Conservation (phyloP, 1,140 invertebrate genomes). For the Phymastichus coffea region DNA sequence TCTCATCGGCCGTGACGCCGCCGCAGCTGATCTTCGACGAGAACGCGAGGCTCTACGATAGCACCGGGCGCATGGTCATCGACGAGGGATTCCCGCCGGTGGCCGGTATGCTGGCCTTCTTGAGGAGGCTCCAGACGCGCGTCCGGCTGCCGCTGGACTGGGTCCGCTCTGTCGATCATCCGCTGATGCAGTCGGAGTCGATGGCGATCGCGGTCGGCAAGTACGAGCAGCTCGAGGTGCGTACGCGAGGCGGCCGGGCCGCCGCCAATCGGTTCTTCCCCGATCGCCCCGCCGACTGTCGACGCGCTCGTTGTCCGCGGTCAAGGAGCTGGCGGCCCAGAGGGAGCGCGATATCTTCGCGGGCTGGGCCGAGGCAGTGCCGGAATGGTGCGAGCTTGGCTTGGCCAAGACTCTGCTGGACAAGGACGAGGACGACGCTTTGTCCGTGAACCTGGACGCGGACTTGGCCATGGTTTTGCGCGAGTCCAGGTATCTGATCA, state of each 20-base stretch:
- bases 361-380: conserved; percentile 1
- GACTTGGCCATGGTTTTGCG: conserved; percentile 49
- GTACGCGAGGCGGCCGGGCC: too few species aligned
- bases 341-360: conserved; percentile 1
- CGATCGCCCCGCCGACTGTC: too few species aligned
- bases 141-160: conserved; percentile 62
- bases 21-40: conserved; percentile 44
- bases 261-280: too few species aligned
- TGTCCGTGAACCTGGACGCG: conserved; percentile 3
- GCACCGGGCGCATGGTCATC: conserved; percentile 56
- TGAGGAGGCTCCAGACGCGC: conserved; percentile 66
- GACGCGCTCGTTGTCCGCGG: background rate
- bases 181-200: background rate
- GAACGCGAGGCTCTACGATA: conserved; percentile 51
- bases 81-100: conserved; percentile 72
- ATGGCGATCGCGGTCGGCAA: background rate
- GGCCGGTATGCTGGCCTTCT: conserved; percentile 70
- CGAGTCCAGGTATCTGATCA: conserved; percentile 65
- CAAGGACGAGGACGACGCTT: background rate
- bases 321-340: conserved; percentile 1
- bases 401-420: conserved; percentile 7
- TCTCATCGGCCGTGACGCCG: too few species aligned
- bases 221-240: background rate
- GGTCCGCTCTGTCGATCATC: conserved; percentile 1
- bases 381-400: background rate